Evolutionary conservation across 2,797 vertebrate species (phyloP), one percentile per base, ranked within the genome.

Genomic region (Dendrocincla tyrannina): DNA sequence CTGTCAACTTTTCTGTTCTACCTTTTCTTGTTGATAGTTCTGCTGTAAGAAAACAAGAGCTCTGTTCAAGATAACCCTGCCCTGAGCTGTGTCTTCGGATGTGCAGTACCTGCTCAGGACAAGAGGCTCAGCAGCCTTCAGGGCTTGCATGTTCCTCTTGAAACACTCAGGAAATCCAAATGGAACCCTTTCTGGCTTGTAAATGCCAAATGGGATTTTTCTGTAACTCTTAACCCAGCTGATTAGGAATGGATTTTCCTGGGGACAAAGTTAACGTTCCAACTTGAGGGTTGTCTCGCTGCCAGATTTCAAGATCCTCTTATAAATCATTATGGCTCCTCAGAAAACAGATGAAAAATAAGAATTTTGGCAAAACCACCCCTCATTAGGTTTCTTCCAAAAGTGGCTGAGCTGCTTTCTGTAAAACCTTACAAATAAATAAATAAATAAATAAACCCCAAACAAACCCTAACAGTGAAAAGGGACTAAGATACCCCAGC

Each of bases 331-430:
- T 47, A 25, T n/a, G 58, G 58, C n/a, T 84, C 23, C 87, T 93
- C 35, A 80, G 66, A 93, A 93, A 91, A 91, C 27, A 88, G 46
- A 72, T 44, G n/a, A 89, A 93, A 93, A 93, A 62, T 41, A 66
- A 20, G 49, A 70, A 66, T 44, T 66, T 73, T 94, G 81, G 72
- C 9, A 10, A 79, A 97, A 66, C 4, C 2, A 28, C 50, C 24
- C 14, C 47, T 56, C 41, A 37, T 30, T 55, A 81, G 42, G 18
- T 52, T 93, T 85, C 75, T 84, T 93, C 76, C 50, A 59, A 91
- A 96, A 95, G 66, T 59, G 73, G 69, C 69, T 76, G 42, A 93
- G 89, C 58, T 91, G 62, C 80, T 94, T 96, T 78, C 66, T 91
- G 17, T 50, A 9, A 58, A 80, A 63, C 12, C 56, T 52, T 0